These are phyloP conservation scores for Panurus biarmicus DNA, from an alignment of 2,113 vertebrate species.

Conservation along the genomic window DNA sequence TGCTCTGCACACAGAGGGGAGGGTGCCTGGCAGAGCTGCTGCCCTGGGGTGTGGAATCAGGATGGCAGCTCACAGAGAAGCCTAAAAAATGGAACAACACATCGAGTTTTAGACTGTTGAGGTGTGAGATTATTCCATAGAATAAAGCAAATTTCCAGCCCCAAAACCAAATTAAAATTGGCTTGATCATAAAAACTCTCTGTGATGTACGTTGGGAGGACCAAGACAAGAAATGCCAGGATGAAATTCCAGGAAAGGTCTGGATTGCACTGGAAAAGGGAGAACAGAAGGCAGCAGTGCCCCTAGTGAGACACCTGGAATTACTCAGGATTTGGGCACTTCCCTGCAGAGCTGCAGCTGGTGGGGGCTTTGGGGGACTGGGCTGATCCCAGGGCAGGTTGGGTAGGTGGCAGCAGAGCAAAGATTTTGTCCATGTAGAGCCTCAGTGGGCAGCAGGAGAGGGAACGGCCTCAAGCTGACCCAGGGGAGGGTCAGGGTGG, in stretches of 20 bases:
- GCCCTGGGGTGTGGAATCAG: not conserved
- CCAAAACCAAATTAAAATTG: not conserved
- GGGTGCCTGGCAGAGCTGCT: not conserved
- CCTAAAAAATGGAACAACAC: not conserved
- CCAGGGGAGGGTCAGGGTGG: not conserved
- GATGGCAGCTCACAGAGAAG: fast-evolving
- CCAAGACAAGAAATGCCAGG: not conserved
- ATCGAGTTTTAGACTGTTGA: not conserved
- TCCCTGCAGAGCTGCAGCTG: not conserved
- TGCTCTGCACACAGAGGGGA: not conserved
- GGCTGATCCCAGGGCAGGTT: not conserved
- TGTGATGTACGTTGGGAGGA: not conserved
- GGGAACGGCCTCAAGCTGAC: not conserved
- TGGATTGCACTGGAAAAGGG: not conserved
- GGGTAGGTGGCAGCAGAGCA: not conserved
- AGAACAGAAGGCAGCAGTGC: not conserved
- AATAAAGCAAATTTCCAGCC: not conserved
- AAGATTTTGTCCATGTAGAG: not conserved
- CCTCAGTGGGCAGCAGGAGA: not conserved
- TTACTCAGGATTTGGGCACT: not conserved
- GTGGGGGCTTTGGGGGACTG: not conserved
- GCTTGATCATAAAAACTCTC: not conserved
- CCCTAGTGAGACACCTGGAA: not conserved
- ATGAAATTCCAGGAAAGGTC: not conserved
- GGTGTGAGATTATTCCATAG: not conserved